Conservation (phyloP, 2,113 vertebrate species). For the Atractosteus spatula region DNA sequence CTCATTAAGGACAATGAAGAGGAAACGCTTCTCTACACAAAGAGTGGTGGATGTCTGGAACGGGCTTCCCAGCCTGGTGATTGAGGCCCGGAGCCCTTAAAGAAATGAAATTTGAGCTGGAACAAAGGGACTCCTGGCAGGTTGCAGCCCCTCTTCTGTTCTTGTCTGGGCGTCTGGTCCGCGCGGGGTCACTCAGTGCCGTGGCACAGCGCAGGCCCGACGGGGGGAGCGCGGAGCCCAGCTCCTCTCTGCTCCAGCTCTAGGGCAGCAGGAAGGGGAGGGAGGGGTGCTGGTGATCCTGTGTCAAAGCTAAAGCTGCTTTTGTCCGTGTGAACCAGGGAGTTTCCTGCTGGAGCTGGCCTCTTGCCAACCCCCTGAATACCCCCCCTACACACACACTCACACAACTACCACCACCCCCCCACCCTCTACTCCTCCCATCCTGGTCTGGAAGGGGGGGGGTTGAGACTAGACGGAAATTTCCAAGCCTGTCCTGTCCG, state of each 20-base stretch:
- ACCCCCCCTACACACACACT: too few relatives aligned
- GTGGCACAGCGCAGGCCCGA: not conserved
- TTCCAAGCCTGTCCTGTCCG: slow-evolving; percentile 56
- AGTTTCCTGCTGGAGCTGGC: slow-evolving; percentile 69
- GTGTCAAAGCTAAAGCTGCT: slow-evolving; percentile 49
- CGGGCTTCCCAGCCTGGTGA: too few relatives aligned
- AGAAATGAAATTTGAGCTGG: too few relatives aligned
- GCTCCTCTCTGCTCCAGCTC: slow-evolving; percentile 40
- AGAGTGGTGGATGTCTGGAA: too few relatives aligned
- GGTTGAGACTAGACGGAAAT: slow-evolving; percentile 54
- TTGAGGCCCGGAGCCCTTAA: too few relatives aligned
- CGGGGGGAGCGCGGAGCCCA: slow-evolving; percentile 23
- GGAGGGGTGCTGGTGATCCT: slow-evolving; percentile 27
- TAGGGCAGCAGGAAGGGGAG: not conserved
- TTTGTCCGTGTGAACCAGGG: slow-evolving; percentile 62
- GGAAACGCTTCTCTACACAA: too few relatives aligned
- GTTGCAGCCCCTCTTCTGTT: too few relatives aligned
- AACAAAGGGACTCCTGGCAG: too few relatives aligned
- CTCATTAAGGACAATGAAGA: too few relatives aligned
- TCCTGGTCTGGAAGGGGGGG: slow-evolving; percentile 54
- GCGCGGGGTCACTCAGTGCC: slow-evolving; percentile 20
- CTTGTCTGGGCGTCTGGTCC: too few relatives aligned
- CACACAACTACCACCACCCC: slow-evolving; percentile 30
- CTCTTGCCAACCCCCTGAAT: slow-evolving; percentile 50
- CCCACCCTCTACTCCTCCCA: slow-evolving; percentile 49